Evolutionary conservation across 2,797 vertebrate species (phyloP).

Genomic region (Neostethus bicornis): DNA sequence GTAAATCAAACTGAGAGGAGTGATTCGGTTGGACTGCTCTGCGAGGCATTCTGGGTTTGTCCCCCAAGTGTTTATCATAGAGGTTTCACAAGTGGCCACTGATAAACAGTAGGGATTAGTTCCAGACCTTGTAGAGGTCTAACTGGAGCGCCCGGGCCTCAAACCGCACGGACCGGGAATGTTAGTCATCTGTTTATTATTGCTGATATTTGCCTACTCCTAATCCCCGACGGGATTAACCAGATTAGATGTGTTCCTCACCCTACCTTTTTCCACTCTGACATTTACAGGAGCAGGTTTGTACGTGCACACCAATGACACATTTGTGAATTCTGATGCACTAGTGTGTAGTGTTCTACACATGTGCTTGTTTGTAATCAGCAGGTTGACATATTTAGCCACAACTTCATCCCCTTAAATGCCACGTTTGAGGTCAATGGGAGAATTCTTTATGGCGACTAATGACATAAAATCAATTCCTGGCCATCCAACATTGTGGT

Average conservation of each 20-base stretch:
- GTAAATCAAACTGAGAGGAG: conserved; percentile 54
- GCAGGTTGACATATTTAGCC: conserved; percentile 47
- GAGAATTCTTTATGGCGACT: conserved; percentile 44
- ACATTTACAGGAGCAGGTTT: conserved; percentile 45
- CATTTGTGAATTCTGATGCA: not conserved
- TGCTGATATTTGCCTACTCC: conserved; percentile 62
- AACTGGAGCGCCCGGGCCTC: conserved; percentile 54
- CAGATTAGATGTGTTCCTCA: conserved; percentile 54
- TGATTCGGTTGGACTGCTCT: conserved; percentile 35
- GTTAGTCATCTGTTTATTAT: conserved; percentile 78
- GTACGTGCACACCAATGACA: conserved; percentile 8
- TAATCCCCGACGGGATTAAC: conserved; percentile 70
- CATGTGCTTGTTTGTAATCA: conserved; percentile 60
- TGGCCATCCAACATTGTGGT: conserved; percentile 41
- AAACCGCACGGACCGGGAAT: conserved; percentile 59
- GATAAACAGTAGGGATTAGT: conserved; percentile 79
- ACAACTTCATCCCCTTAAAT: conserved; percentile 36
- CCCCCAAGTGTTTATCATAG: conserved; percentile 62
- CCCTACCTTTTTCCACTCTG: conserved; percentile 63
- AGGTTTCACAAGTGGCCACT: conserved; percentile 64
- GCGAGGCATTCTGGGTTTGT: conserved; percentile 46
- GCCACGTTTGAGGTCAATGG: conserved; percentile 37
- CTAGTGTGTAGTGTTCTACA: conserved; percentile 21
- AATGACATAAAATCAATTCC: conserved; percentile 31
- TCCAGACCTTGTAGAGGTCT: conserved; percentile 73